phyloP scores from a whole-genome alignment of 2,797 vertebrate genomes.

The Chlorospingus semifuscus region DNA sequence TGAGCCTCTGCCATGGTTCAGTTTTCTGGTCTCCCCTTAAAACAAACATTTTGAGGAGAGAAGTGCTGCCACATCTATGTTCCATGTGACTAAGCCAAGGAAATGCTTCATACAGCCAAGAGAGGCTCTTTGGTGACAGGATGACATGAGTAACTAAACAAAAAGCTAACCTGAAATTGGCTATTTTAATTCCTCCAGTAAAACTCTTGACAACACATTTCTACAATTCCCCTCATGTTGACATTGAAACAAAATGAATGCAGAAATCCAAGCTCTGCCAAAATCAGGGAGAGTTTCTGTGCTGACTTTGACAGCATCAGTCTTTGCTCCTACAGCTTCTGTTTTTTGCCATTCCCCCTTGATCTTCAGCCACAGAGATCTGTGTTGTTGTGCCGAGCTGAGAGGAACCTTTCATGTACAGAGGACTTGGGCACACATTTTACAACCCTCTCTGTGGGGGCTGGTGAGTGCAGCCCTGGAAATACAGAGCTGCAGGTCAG shows the following conservation, averaged over 20 bases:
- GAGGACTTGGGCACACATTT: fast-evolving
- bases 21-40: background rate
- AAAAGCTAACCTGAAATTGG: background rate
- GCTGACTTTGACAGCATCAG: background rate
- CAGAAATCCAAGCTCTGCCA: background rate
- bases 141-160: background rate
- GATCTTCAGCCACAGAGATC: background rate
- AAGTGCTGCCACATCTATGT: background rate
- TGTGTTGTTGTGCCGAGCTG: background rate
- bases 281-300: background rate
- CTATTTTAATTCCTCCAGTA: background rate
- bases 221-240: background rate
- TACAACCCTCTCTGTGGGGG: background rate
- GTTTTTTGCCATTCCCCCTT: background rate
- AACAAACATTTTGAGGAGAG: constrained; percentile 1
- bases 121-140: background rate
- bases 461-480: background rate
- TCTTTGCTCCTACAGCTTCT: background rate
- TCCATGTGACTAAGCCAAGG: background rate
- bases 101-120: background rate
- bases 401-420: background rate
- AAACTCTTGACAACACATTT: background rate
- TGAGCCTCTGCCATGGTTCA: background rate
- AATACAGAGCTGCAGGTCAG: background rate
- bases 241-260: background rate